A percentile compares a stretch with the other conserved stretches of the same genome.
Evolutionary conservation across 2,888 invertebrate species (phyloP).

Genomic region (Drosophila vallismaia): DNA sequence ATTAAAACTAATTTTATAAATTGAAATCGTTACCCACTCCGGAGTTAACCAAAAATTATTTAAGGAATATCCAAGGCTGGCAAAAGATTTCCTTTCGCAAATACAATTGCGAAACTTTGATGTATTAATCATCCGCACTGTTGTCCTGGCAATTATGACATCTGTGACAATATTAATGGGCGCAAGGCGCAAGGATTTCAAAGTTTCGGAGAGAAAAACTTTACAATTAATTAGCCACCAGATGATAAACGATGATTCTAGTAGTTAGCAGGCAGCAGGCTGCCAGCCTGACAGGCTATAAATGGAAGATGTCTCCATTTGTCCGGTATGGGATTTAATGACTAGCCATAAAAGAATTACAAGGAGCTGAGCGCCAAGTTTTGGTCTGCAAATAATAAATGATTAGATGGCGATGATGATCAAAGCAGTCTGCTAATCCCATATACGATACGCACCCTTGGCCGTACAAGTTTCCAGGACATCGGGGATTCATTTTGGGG

Average conservation of each 20-base stretch:
- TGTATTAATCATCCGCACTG: constrained; percentile 67
- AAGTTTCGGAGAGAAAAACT: constrained; percentile 51
- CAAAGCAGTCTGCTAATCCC: constrained; percentile 51
- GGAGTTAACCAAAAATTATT: background rate
- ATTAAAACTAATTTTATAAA: constrained; percentile 77
- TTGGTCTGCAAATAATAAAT: constrained; percentile 58
- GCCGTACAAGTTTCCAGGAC: constrained; percentile 1
- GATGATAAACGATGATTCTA: constrained; percentile 78
- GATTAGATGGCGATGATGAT: constrained; percentile 58
- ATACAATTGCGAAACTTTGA: constrained; percentile 62
- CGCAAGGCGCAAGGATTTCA: constrained; percentile 23
- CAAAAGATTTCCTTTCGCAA: constrained; percentile 5
- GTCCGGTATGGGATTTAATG: constrained; percentile 68
- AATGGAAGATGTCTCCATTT: constrained; percentile 54
- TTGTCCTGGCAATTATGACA: constrained; percentile 56
- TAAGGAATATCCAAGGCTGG: background rate
- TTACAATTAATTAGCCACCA: constrained; percentile 75
- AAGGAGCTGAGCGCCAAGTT: constrained; percentile 26
- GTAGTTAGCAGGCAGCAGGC: constrained; percentile 25
- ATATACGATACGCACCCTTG: background rate
- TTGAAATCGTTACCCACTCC: constrained; percentile 45
- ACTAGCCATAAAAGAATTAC: constrained; percentile 66
- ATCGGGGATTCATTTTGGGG: constrained; percentile 21
- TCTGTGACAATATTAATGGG: constrained; percentile 77
- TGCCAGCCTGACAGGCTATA: constrained; percentile 29